A percentile compares a stretch with the other conserved stretches of the same genome.
These are phyloP conservation scores for Drosophila eugracilis DNA, from an alignment of 1,140 invertebrate genomes.

Conservation along the genomic window DNA sequence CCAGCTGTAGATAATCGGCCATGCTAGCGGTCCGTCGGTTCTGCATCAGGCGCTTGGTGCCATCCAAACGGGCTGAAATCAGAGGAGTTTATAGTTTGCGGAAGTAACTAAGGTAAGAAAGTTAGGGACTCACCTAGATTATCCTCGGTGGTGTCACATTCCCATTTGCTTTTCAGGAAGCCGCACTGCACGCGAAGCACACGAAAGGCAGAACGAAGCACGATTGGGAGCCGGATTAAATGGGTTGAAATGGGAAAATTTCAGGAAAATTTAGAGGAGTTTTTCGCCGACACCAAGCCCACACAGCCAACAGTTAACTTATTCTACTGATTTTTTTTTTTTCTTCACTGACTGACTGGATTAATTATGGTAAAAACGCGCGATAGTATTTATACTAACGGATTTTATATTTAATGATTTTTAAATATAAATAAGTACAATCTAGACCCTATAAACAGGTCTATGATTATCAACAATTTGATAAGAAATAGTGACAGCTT, in stretches of 20 bases:
- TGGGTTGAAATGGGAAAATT: conserved; percentile 28
- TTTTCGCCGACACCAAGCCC: background rate
- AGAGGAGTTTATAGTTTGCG: background rate
- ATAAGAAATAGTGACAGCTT: too few species aligned
- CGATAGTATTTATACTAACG: too few species aligned
- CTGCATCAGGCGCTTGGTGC: conserved; percentile 88
- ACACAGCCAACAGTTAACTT: background rate
- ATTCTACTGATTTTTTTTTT: background rate
- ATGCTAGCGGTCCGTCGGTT: conserved; percentile 87
- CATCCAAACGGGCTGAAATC: conserved; percentile 93
- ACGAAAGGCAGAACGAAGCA: conserved; percentile 28
- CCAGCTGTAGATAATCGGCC: conserved; percentile 96
- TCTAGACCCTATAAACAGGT: too few species aligned
- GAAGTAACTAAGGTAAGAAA: background rate
- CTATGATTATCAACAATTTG: too few species aligned
- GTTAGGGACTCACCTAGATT: conserved; percentile 72
- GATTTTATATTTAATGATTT: too few species aligned
- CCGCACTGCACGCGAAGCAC: conserved; percentile 60
- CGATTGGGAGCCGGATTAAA: conserved; percentile 19
- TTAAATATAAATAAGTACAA: too few species aligned
- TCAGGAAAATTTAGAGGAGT: conserved; percentile 7
- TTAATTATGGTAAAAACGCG: background rate
- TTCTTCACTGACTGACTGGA: conserved; percentile 14
- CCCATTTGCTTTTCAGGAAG: conserved; percentile 84
- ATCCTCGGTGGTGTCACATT: conserved; percentile 75